A percentile compares a stretch with the other conserved stretches of the same genome.
These are phyloP conservation scores for Neomorphus geoffroyi DNA, from an alignment of 2,797 vertebrate species.

Conservation along the genomic window DNA sequence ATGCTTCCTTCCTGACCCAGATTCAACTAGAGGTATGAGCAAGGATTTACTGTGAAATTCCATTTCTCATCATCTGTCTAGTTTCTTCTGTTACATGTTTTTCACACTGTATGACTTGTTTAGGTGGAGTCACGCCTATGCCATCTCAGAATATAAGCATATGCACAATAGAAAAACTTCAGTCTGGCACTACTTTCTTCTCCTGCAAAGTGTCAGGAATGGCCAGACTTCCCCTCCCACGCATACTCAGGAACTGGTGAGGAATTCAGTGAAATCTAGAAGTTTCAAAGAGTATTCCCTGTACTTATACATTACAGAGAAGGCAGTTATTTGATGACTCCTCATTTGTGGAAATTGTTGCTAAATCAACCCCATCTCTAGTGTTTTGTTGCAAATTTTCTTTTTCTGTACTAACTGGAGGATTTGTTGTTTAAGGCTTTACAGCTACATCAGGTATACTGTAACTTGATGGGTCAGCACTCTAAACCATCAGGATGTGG, in stretches of 20 bases:
- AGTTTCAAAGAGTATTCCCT: constrained; percentile 10
- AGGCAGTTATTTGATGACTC: neutral
- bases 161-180: constrained; percentile 36
- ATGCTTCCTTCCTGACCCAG: neutral
- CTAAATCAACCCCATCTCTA: neutral
- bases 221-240: constrained; percentile 26
- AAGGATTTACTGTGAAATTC: neutral
- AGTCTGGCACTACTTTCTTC: constrained; percentile 32
- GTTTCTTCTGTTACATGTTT: neutral
- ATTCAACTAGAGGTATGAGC: neutral
- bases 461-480: neutral
- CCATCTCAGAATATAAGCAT: neutral
- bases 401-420: neutral
- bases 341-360: neutral
- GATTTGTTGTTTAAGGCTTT: neutral
- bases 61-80: neutral
- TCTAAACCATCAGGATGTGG: neutral
- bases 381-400: neutral
- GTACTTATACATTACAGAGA: neutral
- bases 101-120: constrained; percentile 29
- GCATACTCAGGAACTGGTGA: neutral
- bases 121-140: neutral
- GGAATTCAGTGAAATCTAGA: neutral
- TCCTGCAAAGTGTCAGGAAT: neutral
- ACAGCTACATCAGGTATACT: neutral